Evolutionary conservation across 1,140 invertebrate genomes (phyloP).

Genomic region (Euglossa dilemma): DNA sequence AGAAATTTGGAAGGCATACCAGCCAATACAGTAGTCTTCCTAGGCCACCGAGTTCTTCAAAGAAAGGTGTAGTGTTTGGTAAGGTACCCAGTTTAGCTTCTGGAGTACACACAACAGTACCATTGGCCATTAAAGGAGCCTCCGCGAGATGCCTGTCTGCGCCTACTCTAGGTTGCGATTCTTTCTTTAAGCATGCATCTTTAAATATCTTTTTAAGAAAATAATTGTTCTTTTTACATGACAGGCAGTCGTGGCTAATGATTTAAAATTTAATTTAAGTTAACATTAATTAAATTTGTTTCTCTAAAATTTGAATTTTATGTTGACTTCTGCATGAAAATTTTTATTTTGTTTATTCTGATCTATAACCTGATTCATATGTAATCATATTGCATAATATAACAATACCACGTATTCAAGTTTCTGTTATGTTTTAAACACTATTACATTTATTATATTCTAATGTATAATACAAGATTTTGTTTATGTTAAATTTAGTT

Average conservation of each 20-base stretch:
- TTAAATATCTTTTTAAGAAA: slow-evolving; percentile 41
- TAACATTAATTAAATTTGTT: not conserved
- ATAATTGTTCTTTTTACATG: slow-evolving; percentile 4
- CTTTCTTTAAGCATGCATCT: slow-evolving; percentile 70
- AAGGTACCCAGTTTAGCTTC: slow-evolving; percentile 83
- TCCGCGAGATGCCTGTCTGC: slow-evolving; percentile 91
- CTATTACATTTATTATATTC: not conserved
- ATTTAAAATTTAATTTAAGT: not conserved
- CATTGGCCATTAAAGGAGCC: slow-evolving; percentile 75
- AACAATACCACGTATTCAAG: not conserved
- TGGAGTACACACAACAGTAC: slow-evolving; percentile 73
- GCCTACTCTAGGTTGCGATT: slow-evolving; percentile 92
- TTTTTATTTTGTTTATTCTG: not conserved
- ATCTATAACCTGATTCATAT: not conserved
- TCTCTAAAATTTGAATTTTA: not conserved
- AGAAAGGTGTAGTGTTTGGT: slow-evolving; percentile 87
- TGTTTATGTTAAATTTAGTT: not conserved
- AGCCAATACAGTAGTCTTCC: slow-evolving; percentile 91
- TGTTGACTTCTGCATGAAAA: slow-evolving; percentile 19
- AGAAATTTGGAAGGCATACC: slow-evolving; percentile 79
- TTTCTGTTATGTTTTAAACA: not conserved
- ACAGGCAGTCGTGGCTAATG: slow-evolving; percentile 39
- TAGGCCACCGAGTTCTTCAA: slow-evolving; percentile 84
- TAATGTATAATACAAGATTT: not conserved
- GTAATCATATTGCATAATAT: not conserved